Conservation (phyloP, 2,888 invertebrate genomes). For the Drosophila nr. perissopoda region DNA sequence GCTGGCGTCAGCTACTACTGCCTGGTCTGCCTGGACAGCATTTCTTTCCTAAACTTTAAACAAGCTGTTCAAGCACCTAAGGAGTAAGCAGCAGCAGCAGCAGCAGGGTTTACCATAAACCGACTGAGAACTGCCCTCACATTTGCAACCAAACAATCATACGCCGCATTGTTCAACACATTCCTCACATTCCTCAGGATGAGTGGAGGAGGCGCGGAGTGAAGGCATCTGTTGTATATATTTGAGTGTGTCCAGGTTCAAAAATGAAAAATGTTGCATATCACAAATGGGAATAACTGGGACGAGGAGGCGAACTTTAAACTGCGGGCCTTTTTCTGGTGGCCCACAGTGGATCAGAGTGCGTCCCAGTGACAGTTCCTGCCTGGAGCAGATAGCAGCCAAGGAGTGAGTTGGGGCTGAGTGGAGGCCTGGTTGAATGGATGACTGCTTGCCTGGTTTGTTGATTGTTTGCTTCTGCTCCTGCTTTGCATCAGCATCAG, state of each 20-base stretch:
- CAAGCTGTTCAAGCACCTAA: constrained; percentile 1
- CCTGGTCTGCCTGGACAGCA: constrained; percentile 22
- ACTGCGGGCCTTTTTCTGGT: constrained; percentile 62
- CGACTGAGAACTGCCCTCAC: constrained; percentile 48
- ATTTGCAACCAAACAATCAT: constrained; percentile 70
- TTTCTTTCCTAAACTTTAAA: constrained; percentile 35
- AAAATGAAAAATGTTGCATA: constrained; percentile 50
- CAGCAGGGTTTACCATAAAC: constrained; percentile 46
- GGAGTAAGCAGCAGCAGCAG: neutral
- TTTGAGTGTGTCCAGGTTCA: constrained; percentile 42
- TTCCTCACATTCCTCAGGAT: neutral
- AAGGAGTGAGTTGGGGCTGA: constrained; percentile 41
- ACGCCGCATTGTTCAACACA: constrained; percentile 69
- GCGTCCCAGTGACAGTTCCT: constrained; percentile 17
- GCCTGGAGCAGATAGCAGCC: constrained; percentile 37
- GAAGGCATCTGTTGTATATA: constrained; percentile 46
- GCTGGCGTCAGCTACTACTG: constrained; percentile 8
- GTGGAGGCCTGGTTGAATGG: constrained; percentile 14
- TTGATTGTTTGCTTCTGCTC: constrained; percentile 7
- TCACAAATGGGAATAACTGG: constrained; percentile 35
- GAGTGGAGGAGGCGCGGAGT: constrained; percentile 29
- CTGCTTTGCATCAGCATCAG: constrained; percentile 26
- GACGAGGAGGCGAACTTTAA: constrained; percentile 54
- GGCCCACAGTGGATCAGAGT: constrained; percentile 3
- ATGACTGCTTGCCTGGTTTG: constrained; percentile 19